Evolutionary conservation across 2,113 vertebrate genomes (phyloP).

Genomic region (Silurus meridionalis): DNA sequence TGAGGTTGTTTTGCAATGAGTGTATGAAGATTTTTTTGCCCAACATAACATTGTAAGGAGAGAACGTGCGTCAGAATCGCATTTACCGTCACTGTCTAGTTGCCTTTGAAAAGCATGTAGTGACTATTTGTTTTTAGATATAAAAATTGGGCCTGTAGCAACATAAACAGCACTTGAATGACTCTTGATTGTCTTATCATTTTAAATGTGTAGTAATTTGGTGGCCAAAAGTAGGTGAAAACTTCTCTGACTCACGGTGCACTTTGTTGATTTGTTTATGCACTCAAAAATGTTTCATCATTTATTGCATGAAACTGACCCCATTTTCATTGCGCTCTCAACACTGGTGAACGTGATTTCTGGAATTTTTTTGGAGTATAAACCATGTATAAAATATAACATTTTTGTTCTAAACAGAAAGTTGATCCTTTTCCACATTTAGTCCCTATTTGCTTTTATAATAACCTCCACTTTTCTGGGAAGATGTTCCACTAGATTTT

Average conservation of each 20-base stretch:
- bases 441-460: too few relatives aligned
- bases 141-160: neutral
- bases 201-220: too few relatives aligned
- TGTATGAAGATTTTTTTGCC: too few relatives aligned
- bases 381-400: neutral
- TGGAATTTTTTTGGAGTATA: neutral
- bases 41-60: too few relatives aligned
- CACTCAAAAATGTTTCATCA: neutral
- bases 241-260: neutral
- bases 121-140: neutral
- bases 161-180: neutral
- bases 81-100: too few relatives aligned
- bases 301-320: neutral
- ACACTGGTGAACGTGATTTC: neutral
- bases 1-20: too few relatives aligned
- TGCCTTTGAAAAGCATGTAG: too few relatives aligned
- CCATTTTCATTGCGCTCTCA: neutral
- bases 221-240: neutral
- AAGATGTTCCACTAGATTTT: too few relatives aligned
- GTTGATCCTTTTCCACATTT: too few relatives aligned
- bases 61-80: too few relatives aligned
- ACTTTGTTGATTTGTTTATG: neutral
- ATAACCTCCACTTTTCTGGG: too few relatives aligned
- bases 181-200: neutral
- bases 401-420: neutral